Evolutionary conservation across 2,888 invertebrate genomes (phyloP).

Genomic region (Tanypteryx hageni): DNA sequence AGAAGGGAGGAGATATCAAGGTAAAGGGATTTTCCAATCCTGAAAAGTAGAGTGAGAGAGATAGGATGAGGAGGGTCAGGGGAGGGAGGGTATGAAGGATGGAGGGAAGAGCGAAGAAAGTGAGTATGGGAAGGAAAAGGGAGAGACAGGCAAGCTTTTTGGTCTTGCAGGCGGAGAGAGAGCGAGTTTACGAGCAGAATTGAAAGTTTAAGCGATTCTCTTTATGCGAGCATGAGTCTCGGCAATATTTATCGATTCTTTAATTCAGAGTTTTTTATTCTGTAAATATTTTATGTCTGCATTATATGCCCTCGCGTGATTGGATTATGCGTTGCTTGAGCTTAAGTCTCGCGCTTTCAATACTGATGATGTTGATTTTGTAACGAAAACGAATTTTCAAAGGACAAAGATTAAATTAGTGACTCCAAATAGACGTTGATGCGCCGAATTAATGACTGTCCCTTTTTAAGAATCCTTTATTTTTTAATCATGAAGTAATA

Average conservation of each 20-base stretch:
- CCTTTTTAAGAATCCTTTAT: too few relatives aligned
- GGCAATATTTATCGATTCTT: conserved; percentile 30
- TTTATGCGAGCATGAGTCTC: conserved; percentile 33
- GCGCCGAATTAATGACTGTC: too few relatives aligned
- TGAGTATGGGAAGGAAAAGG: neutral
- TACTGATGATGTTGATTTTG: neutral
- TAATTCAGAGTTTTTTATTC: neutral
- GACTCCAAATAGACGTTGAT: too few relatives aligned
- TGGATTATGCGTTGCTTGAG: neutral
- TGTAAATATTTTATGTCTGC: neutral
- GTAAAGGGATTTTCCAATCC: neutral
- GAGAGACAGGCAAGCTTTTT: neutral
- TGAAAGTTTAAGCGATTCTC: conserved; percentile 55
- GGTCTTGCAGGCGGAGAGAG: neutral
- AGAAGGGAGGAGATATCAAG: neutral
- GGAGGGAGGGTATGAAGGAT: neutral
- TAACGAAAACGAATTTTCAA: too few relatives aligned
- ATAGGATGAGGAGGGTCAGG: neutral
- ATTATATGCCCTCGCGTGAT: neutral
- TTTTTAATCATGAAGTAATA: too few relatives aligned
- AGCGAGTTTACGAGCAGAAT: conserved; percentile 21
- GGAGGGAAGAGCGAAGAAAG: neutral
- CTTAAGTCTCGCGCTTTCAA: neutral
- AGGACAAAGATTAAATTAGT: too few relatives aligned
- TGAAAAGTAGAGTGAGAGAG: neutral